Evolutionary conservation across 2,888 invertebrate genomes (phyloP), one percentile per base, ranked within the genome.

Genomic region (Zygogramma bicolorata): DNA sequence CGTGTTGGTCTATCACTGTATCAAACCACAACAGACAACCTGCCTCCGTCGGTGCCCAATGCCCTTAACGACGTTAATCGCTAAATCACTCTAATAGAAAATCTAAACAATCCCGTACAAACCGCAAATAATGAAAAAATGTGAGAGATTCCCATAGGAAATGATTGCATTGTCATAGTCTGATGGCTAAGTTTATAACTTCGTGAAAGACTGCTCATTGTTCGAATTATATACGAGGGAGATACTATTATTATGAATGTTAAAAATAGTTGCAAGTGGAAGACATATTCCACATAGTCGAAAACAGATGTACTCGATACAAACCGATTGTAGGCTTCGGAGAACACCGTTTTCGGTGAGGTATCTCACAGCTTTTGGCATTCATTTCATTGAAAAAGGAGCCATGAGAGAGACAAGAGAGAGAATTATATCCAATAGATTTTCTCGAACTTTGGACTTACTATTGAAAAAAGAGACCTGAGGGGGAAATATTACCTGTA

Each of bases 201-300:
- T 71, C 75, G 87, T 84, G 88, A 88, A 88, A 89, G 88, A 88
- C 65, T 53, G 1, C n/a, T 53, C 27, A n/a, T 25, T 53, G 25
- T 27, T n/a, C 10, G 53, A 27, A 53, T 5, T n/a, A 13, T 53
- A n/a, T 53, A 53, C 53, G 53, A n/a, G 53, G 53, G 53, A 7
- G 10, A 22, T 13, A 20, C 46, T 3, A 46, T 20, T 46, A 46
- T 46, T 8, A 20, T 10, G 3, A 6, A 18, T 15, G 3, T 42
- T 13, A 13, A 6, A 13, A 38, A n/a, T 10, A 10, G 42, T 18
- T 18, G 6, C 5, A 18, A 18, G n/a, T 13, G n/a, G n/a, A 10
- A 38, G 5, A 38, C n/a, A 3, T 0, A n/a, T 38, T 38, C 34
- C 7, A 34, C 10, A 13, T 13, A n/a, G 13, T 38, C n/a, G 38